Percentiles rank a stretch among this genome's conserved stretches.
phyloP scores from a whole-genome alignment of 92 coral and sea anemone genomes.

The Palythoa grandis region DNA sequence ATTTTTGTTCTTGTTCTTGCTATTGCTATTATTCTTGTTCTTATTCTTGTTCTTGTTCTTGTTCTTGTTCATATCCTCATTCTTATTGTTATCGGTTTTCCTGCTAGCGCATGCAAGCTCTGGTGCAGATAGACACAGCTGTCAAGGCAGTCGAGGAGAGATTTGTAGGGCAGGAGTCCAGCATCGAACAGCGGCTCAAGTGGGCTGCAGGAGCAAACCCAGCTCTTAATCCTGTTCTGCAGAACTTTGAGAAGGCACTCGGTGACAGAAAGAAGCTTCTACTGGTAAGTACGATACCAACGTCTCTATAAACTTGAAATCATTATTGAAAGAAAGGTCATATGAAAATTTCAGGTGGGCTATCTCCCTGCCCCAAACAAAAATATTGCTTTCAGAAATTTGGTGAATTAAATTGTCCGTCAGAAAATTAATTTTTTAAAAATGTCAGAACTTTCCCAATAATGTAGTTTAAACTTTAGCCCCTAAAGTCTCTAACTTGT shows the following conservation, averaged over 20 bases:
- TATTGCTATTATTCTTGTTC: neutral
- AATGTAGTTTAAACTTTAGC: no score
- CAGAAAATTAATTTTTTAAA: no score
- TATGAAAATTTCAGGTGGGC: neutral
- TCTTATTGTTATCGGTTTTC: neutral
- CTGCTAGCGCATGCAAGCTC: conserved; percentile 83
- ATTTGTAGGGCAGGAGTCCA: conserved; percentile 86
- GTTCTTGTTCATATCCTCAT: no score
- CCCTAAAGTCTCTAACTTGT: no score
- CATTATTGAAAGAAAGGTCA: neutral
- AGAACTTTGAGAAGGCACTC: conserved; percentile 92
- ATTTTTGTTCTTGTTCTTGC: no score
- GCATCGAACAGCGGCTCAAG: conserved; percentile 96
- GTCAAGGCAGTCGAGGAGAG: conserved; percentile 88
- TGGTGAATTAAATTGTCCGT: no score
- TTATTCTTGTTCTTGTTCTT: no score
- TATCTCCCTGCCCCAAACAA: no score
- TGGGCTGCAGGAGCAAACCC: conserved; percentile 99
- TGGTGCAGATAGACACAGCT: conserved; percentile 85
- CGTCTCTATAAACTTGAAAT: neutral
- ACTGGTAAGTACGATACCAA: conserved; percentile 55
- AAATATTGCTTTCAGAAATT: no score
- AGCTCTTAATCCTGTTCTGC: conserved; percentile 92
- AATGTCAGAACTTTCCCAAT: no score
- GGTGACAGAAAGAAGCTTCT: conserved; percentile 86